Evolutionary conservation across 2,797 vertebrate genomes (phyloP).

Genomic region (Crocodylus rhombifer): DNA sequence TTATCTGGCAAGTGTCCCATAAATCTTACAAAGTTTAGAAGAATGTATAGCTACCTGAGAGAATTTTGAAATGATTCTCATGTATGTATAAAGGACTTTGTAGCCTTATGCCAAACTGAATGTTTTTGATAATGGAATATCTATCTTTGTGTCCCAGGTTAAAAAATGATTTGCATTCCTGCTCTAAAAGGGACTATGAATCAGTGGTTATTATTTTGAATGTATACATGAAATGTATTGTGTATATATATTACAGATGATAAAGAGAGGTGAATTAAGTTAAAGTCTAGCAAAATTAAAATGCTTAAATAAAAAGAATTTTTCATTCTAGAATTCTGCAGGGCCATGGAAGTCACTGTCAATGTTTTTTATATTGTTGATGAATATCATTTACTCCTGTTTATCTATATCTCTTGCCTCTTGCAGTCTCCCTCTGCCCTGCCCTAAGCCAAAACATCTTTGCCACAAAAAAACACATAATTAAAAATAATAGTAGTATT

Average conservation of each 20-base stretch:
- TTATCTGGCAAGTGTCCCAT: too few relatives aligned
- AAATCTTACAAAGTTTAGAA: too few relatives aligned
- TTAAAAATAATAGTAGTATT: not conserved
- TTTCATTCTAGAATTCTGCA: not conserved
- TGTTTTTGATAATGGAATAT: too few relatives aligned
- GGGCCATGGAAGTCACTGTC: not conserved
- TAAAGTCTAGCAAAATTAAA: not conserved
- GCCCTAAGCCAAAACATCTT: not conserved
- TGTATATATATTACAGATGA: not conserved
- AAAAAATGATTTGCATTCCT: too few relatives aligned
- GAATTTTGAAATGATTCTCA: too few relatives aligned
- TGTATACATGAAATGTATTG: not conserved
- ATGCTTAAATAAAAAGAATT: fast-evolving
- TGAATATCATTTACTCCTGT: not conserved
- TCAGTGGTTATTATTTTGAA: not conserved
- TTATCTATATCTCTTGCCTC: not conserved
- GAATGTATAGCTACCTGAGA: too few relatives aligned
- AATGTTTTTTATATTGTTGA: not conserved
- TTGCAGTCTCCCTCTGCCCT: not conserved
- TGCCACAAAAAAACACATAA: not conserved
- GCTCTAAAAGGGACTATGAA: too few relatives aligned
- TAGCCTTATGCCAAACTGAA: too few relatives aligned
- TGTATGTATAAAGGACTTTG: too few relatives aligned
- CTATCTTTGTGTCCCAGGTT: too few relatives aligned
- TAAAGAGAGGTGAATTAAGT: not conserved